These are phyloP conservation scores for Ophioninae sp. DNA, from an alignment of 2,888 invertebrate genomes.

Conservation along the genomic window DNA sequence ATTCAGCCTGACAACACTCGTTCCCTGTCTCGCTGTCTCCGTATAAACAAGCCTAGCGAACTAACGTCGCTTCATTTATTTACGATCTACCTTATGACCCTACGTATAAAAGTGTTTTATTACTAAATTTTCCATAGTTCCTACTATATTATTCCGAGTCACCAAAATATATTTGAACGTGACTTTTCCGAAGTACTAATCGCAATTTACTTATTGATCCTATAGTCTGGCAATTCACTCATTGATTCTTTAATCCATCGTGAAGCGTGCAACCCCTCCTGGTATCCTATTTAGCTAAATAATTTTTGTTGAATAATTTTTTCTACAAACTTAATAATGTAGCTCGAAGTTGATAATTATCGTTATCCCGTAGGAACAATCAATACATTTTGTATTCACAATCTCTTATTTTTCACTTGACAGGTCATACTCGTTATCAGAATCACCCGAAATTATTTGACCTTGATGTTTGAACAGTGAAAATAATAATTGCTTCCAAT, in stretches of 20 bases:
- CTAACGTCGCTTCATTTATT: background rate
- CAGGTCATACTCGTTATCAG: too few species aligned
- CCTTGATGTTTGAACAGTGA: too few species aligned
- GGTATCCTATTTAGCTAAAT: too few species aligned
- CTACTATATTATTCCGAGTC: constrained; percentile 9
- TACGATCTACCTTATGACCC: background rate
- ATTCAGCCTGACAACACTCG: constrained; percentile 1
- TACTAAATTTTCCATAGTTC: constrained; percentile 16
- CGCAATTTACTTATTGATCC: background rate
- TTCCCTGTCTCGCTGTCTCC: background rate
- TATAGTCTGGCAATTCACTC: background rate
- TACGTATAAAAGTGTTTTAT: background rate
- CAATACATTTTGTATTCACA: too few species aligned
- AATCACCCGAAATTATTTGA: too few species aligned
- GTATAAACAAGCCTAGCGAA: constrained; percentile 3
- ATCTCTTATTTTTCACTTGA: too few species aligned
- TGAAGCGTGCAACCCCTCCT: too few species aligned
- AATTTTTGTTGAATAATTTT: too few species aligned
- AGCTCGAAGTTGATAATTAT: too few species aligned
- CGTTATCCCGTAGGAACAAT: too few species aligned
- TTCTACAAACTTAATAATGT: too few species aligned
- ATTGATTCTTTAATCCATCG: background rate
- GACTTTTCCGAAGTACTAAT: background rate
- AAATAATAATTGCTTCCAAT: background rate
- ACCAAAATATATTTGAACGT: background rate